Base-by-base conservation (phyloP, 2,888 invertebrate genomes). In the Mycogona germanica region DNA sequence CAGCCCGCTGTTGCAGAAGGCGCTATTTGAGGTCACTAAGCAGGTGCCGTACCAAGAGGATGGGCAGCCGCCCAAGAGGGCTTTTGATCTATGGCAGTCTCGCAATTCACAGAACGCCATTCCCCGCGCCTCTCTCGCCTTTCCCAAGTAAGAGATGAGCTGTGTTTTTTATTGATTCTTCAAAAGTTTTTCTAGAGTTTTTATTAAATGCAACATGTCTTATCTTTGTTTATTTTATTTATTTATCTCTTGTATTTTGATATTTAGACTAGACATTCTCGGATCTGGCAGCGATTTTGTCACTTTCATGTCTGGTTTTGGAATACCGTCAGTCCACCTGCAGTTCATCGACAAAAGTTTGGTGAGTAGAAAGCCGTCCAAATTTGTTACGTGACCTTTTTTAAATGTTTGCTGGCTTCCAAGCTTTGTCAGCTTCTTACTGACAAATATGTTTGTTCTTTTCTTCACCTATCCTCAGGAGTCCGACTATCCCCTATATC, bases 21-120 rank as follows among this genome's bases (percentile, higher is more conserved):
- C 64, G 2, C 60, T 70, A 14, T 67, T 64, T 47, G 67, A 68
- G 5, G 68, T 68, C 7, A 64, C 73, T 7, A 70, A 68, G 58
- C 60, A 61, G 60, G 61, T 68, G 9, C 60, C 64, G 1, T 55
- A 59, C 1, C 56, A 52, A 0, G 67, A 69, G 51, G 57, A 63
- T 3, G 58, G 42, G 2, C 58, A 56, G 3, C 62, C 62, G 1
- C 55, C 64, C 21, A 55, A 54, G 14, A 66, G 64, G 3, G 58
- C 69, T 14, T 70, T 64, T 53, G 68, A 68, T 53, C 63, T 66
- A 0, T 70, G 69, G 70, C 58, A 59, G 25, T 38, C 56, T 2
- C 50, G 26, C 25, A 19, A 40, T 25, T 35, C 48, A 3, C 7
- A 28, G 6, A 48, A 35, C 9, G 35, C 29, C 9, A 35, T n/a